Base-by-base conservation (phyloP, 2,113 vertebrate species). In the Paedocypris sp. region DNA sequence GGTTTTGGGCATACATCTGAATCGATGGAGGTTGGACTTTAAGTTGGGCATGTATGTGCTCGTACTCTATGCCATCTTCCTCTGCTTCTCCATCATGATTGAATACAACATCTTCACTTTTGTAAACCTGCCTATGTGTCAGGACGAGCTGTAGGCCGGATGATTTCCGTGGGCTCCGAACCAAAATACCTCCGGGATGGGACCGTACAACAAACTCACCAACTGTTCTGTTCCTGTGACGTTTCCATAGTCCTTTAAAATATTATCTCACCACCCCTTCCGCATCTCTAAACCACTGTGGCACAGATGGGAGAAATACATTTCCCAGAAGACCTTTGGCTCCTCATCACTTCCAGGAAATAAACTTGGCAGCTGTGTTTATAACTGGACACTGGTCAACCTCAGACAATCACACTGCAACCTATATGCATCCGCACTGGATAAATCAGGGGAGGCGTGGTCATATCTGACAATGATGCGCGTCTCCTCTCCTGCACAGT, bases 91-190 rank as follows among this genome's bases (percentile, higher is more conserved):
- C 18, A 77, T 91, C 72, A 77, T 93, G 79, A 93, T 93, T 60
- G 90, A 93, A 69, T 93, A 85, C 67, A 93, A 93, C 2, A 83
- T 93, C 74, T 93, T 93, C 76, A 93, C 90, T 19, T 93, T 91
- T 50, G 87, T 93, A 83, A 93, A 93, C 81, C 75, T 91, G 63
- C 90, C 90, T 48, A 93, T 90, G 90, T 93, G 90, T 74, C 80
- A 51, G 62, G 86, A 87, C 69, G 79, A 60, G 1, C 12, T 39
- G 1, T 67, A 67, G 13, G 13, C 12, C 36, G 20, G 49, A 23
- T 38, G 22, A 16, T 22, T 4, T 50, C 11, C 46, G 8, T 26
- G n/a, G 36, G n/a, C 49, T 47, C 26, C 10, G 31, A 45, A 35
- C 41, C 31, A 32, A 58, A 67, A 20, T 38, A 23, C 32, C 13